Evolutionary conservation across 2,113 vertebrate species (phyloP).

Genomic region (Anguilla rostrata): DNA sequence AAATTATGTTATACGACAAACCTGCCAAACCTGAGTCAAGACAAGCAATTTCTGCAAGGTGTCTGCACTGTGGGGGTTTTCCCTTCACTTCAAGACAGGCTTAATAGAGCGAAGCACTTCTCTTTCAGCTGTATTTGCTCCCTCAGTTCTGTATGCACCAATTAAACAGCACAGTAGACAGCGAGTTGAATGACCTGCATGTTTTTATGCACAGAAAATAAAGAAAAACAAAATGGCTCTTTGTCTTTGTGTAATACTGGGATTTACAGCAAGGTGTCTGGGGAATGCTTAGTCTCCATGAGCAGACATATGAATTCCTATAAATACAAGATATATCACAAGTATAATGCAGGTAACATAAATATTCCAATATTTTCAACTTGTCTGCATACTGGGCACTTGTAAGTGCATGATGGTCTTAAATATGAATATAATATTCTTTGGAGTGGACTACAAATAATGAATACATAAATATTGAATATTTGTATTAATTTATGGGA

Average conservation of each 20-base stretch:
- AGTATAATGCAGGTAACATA: neutral
- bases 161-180: neutral
- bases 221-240: neutral
- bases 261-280: neutral
- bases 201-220: neutral
- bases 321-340: neutral
- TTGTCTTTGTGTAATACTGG: neutral
- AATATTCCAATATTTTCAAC: neutral
- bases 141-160: neutral
- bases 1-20: neutral
- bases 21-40: neutral
- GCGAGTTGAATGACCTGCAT: neutral
- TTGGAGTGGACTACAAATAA: neutral
- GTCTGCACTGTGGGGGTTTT: neutral
- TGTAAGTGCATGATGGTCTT: neutral
- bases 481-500: neutral
- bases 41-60: neutral
- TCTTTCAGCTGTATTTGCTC: neutral
- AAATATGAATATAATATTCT: neutral
- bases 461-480: neutral
- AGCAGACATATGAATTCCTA: neutral
- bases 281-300: neutral
- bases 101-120: neutral
- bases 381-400: neutral
- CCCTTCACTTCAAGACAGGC: neutral